Base-by-base conservation (phyloP, 2,888 invertebrate genomes). In the Agrypnus murinus region DNA sequence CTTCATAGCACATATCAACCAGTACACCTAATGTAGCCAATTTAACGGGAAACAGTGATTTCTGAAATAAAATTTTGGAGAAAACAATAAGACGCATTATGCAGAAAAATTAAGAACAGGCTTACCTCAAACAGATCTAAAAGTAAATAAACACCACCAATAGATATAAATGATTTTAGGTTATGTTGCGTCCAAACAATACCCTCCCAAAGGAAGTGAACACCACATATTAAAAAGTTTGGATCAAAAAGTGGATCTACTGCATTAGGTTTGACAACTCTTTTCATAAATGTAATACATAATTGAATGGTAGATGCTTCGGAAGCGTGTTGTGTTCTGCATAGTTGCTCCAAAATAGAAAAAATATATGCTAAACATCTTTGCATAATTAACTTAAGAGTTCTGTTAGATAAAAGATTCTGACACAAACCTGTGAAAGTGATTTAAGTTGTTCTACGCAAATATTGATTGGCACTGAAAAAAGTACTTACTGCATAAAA, bases 151-250 rank as follows among this genome's bases (percentile, higher is more conserved):
- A 83, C 74, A 12, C 84, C 87, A 8, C 84, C 84, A n/a, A 68
- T 66, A 25, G 80, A 77, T 3, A 86, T 74, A 73, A 88, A 88
- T 19, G 77, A 69, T 17, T 78, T 64, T 4, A 83, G 75, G 32
- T 77, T 79, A 8, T 45, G 60, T 2, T 81, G 75, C 58, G 79
- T 80, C 67, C 75, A 73, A 0, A 82, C 65, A 25, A 86, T 74
- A 58, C 80, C 80, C 60, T 85, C 82, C 87, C 88, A 87, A 25
- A 87, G 76, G 67, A 84, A 86, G 60, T 83, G 82, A 17, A 87
- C 81, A 9, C 82, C 78, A 14, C 83, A 81, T 62, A 87, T 79
- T n/a, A 86, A 70, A 36, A 87, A 76, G 70, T 83, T 84, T 31
- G 79, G 77, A 69, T 86, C 82, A 40, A 82, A 74, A 34, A 81